These are phyloP conservation scores for Andrena bucephala DNA, from an alignment of 2,888 invertebrate species.

Conservation along the genomic window DNA sequence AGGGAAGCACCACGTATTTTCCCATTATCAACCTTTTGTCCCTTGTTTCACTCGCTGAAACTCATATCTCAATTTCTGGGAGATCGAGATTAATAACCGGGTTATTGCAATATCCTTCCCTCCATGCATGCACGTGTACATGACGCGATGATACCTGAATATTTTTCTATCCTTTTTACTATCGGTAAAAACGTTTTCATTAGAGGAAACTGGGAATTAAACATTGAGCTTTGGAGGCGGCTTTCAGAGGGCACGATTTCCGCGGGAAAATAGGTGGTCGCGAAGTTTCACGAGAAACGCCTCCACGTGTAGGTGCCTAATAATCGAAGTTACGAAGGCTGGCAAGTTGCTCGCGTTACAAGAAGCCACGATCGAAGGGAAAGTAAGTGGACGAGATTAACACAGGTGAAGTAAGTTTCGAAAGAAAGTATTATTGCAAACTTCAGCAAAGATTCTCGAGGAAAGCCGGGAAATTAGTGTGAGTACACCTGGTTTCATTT, in stretches of 20 bases:
- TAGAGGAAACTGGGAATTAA: neutral
- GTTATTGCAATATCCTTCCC: neutral
- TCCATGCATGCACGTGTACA: neutral
- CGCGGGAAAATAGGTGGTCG: neutral
- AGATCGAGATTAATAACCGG: conserved; percentile 1
- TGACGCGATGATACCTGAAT: neutral
- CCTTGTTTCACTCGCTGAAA: neutral
- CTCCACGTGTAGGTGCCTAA: neutral
- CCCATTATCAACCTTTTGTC: neutral
- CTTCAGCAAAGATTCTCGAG: neutral
- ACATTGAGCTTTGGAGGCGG: neutral
- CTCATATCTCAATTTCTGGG: conserved; percentile 1
- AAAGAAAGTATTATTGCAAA: neutral
- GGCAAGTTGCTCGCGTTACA: neutral
- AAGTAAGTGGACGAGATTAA: neutral
- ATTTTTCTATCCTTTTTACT: neutral
- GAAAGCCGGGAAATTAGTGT: too few species aligned
- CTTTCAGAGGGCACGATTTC: neutral
- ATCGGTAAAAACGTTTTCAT: neutral
- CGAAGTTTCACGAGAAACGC: conserved; percentile 7
- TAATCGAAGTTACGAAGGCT: conserved; percentile 35
- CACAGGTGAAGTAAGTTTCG: neutral
- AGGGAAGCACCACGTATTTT: neutral
- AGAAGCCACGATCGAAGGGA: neutral
- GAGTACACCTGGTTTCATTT: neutral